Conservation (phyloP, 2,797 vertebrate species). For the Morus bassanus region DNA sequence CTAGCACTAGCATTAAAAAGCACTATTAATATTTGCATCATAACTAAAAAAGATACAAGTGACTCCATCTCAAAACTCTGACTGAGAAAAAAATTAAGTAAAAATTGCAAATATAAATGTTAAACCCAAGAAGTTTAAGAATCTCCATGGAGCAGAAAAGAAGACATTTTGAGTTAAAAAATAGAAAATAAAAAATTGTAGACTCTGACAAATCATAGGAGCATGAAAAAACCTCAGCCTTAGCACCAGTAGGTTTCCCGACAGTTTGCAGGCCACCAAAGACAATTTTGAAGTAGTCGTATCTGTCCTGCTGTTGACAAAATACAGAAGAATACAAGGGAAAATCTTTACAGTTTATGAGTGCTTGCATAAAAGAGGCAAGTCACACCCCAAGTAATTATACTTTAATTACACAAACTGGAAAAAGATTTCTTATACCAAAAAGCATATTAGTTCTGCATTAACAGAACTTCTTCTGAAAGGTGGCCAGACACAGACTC, state of each 20-base stretch:
- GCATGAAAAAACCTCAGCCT: not conserved
- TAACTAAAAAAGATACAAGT: not conserved
- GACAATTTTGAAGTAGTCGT: not conserved
- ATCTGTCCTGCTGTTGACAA: not conserved
- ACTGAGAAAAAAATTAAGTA: not conserved
- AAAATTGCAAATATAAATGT: not conserved
- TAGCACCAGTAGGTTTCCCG: not conserved
- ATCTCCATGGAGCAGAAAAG: not conserved
- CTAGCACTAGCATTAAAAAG: not conserved
- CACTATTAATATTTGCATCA: not conserved
- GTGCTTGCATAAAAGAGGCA: not conserved
- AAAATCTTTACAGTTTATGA: not conserved
- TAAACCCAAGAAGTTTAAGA: not conserved
- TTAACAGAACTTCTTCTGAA: not conserved
- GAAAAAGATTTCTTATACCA: not conserved
- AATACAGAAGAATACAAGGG: not conserved
- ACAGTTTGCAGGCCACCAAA: not conserved
- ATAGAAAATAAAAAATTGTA: not conserved
- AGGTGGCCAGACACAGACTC: not conserved
- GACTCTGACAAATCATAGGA: not conserved
- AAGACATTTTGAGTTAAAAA: not conserved
- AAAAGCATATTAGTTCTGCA: not conserved
- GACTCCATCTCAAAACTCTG: not conserved
- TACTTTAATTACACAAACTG: not conserved
- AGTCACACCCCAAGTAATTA: not conserved